A percentile compares a stretch with the other conserved stretches of the same genome.
Evolutionary conservation across 1,140 invertebrate species (phyloP).

Genomic region (Brachionus plicatilis): DNA sequence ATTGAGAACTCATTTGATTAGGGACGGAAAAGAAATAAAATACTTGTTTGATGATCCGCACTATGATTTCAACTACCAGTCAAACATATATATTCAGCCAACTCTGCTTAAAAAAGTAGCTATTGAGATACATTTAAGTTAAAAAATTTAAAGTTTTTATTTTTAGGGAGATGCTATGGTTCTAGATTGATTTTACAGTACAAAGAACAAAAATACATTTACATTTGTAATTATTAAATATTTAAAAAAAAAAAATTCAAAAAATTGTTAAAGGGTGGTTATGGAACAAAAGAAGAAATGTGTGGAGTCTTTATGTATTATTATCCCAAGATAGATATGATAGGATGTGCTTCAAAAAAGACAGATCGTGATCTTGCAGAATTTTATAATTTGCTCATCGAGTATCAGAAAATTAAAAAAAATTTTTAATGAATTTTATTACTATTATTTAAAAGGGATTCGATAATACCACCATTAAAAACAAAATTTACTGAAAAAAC

Average conservation of each 20-base stretch:
- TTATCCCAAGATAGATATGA: conserved; percentile 9
- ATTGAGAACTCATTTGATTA: conserved; percentile 14
- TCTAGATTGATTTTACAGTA: not conserved
- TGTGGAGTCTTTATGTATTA: conserved; percentile 36
- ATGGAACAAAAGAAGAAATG: conserved; percentile 12
- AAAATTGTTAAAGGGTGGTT: conserved; percentile 8
- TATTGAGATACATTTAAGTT: not conserved
- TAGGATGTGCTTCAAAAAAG: not conserved
- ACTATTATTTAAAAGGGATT: not conserved
- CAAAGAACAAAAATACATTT: not conserved
- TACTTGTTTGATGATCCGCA: conserved; percentile 32
- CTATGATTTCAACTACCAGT: conserved; percentile 36
- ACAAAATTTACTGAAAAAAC: not conserved
- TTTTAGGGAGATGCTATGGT: not conserved
- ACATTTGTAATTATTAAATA: not conserved
- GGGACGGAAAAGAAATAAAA: not conserved
- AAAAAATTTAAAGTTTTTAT: not conserved
- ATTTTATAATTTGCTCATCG: not conserved
- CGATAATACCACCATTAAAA: not conserved
- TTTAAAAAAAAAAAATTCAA: not conserved
- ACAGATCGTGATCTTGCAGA: not conserved
- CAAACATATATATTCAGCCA: conserved; percentile 18
- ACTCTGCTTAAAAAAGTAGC: not conserved
- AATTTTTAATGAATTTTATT: not conserved
- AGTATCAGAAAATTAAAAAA: not conserved